Evolutionary conservation across 2,888 invertebrate genomes (phyloP), one percentile per base, ranked within the genome.

Genomic region (Isoperla grammatica): DNA sequence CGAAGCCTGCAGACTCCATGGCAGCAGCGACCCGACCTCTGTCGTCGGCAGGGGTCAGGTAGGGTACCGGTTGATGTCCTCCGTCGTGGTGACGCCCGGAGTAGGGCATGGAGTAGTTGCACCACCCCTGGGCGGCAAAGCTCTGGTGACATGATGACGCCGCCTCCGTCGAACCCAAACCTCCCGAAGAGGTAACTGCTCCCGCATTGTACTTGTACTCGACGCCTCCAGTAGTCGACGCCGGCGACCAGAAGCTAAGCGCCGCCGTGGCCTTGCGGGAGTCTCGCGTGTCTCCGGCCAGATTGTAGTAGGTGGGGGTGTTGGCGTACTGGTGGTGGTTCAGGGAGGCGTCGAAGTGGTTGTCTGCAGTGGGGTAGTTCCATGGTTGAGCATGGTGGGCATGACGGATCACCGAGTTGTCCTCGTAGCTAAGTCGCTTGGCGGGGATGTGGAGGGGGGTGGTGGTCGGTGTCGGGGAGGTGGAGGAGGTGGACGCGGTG

Each of bases 401-500:
- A 77, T 88, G 88, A 67, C 88, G 79, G 70, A 88, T 88, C 70
- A 89, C 89, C 48, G 88, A 85, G 56, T 84, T 82, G 66, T 72
- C 75, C 76, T 78, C 81, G 72, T 79, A 86, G 68, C 78, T 76
- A 61, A 81, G 77, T 71, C 91, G 81, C 77, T 93, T 92, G 71
- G 92, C 92, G 67, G 92, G 93, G 77, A 93, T 92, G 79, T 93
- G 92, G 65, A 93, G 80, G 62, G 88, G 87, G 23, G 56, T 48
- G 23, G 58, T 56, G 57, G 85, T 84, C 63, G 86, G 84, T 61
- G 86, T 84, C 59, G 86, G 84, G 66, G 73, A 82, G 62, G 85
- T 83, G 71, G 79, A 78, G 23, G 76, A 77, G 63, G 76, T 71
- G 57, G 73, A 69, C 63, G 69, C 71, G 50, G 70, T 71, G 45